Evolutionary conservation across 2,888 invertebrate genomes (phyloP), one percentile per base, ranked within the genome.

Genomic region (Caenorhabditis sp.): DNA sequence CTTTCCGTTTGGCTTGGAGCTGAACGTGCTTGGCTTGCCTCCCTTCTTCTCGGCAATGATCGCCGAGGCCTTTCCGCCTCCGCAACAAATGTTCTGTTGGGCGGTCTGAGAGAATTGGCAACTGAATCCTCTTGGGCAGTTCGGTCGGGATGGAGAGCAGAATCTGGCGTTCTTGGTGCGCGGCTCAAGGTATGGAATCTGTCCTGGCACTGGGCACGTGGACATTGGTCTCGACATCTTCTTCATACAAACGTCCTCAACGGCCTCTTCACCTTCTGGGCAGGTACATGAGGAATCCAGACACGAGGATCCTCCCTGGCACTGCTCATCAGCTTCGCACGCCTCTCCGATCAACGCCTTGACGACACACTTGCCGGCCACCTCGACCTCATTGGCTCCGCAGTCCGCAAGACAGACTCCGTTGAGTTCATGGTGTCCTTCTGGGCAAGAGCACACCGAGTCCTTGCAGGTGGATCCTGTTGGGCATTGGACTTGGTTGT

Each of bases 41-140:
- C 4, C 14, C 44, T 79, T 82, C 74, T 77, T 77, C 47, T 77
- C 82, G 2, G 74, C 47, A 0, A 82, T 61, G n/a, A 82, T 54
- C 0, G 77, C n/a, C n/a, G 73, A 56, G 5, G 80, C 83, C 16
- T 80, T 83, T 70, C 83, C 80, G 49, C 86, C 70, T 68, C 90
- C 91, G 63, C 91, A 91, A 82, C 91, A 91, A 47, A 91, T 87
- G 81, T 90, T 90, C 68, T 89, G 87, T 70, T 89, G 86, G 16
- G 88, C 85, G 35, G 88, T 84, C 47, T 89, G 86, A 44, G 88
- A 88, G 89, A 88, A 90, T 82, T 91, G 91, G 74, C 91, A 91
- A 12, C 87, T 86, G 83, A 82, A 91, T 31, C 87, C 87, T 56
- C 85, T 80, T 72, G 88, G 88, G 56, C 88, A 88, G 69, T 77